Percentiles rank a stretch among this genome's conserved stretches.
Evolutionary conservation across 1,140 invertebrate species (phyloP).

Genomic region (Nomia melanderi): DNA sequence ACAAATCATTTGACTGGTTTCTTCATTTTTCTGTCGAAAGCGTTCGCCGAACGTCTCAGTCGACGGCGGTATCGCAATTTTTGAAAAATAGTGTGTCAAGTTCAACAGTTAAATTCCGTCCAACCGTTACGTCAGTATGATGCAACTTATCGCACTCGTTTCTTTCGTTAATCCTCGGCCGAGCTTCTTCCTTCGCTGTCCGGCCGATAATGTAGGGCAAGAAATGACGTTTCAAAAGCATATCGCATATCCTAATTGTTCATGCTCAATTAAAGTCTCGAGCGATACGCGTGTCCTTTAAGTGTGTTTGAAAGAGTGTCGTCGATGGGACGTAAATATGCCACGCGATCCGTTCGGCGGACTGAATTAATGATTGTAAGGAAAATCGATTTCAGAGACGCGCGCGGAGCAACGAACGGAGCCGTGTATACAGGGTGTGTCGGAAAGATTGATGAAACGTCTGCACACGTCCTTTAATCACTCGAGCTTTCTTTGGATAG

Average conservation of each 20-base stretch:
- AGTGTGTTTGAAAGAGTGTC: background rate
- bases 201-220: background rate
- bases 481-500: too few relatives aligned
- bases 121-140: background rate
- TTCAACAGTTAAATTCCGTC: background rate
- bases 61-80: too few relatives aligned
- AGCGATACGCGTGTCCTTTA: too few relatives aligned
- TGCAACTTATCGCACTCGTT: background rate
- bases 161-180: background rate
- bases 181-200: background rate
- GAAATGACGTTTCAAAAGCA: background rate
- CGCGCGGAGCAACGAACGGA: conserved; percentile 29
- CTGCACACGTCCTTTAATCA: background rate
- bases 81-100: background rate
- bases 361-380: background rate
- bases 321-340: background rate
- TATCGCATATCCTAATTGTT: too few relatives aligned
- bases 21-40: background rate
- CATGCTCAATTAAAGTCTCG: too few relatives aligned
- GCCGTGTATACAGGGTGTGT: background rate
- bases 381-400: conserved; percentile 16
- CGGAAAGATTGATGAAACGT: background rate
- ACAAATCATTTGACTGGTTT: too few relatives aligned
- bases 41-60: background rate
- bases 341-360: too few relatives aligned